These are phyloP conservation scores for Apeira syringaria DNA, from an alignment of 2,888 invertebrate genomes.

Conservation along the genomic window DNA sequence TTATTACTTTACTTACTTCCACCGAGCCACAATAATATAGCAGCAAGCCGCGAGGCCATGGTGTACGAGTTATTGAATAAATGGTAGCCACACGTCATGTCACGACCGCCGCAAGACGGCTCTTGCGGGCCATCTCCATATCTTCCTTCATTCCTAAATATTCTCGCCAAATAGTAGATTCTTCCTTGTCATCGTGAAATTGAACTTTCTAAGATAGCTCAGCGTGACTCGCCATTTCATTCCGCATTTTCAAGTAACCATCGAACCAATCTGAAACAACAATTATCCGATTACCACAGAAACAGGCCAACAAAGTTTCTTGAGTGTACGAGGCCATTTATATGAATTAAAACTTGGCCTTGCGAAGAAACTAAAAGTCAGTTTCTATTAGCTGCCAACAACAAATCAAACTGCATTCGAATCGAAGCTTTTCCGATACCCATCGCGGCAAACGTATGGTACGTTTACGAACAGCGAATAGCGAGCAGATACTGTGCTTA, in stretches of 20 bases:
- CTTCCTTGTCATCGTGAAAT: conserved; percentile 46
- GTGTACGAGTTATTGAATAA: conserved; percentile 39
- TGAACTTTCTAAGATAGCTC: conserved; percentile 40
- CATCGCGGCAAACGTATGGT: conserved; percentile 34
- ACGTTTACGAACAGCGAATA: conserved; percentile 35
- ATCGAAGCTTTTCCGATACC: conserved; percentile 15
- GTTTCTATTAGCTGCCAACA: too few relatives aligned
- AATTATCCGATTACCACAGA: conserved; percentile 24
- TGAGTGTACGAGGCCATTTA: conserved; percentile 27
- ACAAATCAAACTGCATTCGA: conserved; percentile 43
- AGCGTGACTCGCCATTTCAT: conserved; percentile 38
- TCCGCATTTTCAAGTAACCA: conserved; percentile 43
- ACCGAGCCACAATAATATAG: conserved; percentile 70
- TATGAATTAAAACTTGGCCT: conserved; percentile 40
- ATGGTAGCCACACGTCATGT: conserved; percentile 59
- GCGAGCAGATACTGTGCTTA: conserved; percentile 20
- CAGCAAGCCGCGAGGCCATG: conserved; percentile 69
- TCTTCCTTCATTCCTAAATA: conserved; percentile 62
- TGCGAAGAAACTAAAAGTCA: conserved; percentile 34
- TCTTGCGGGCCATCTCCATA: conserved; percentile 45
- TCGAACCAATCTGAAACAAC: conserved; percentile 59
- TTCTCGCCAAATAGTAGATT: conserved; percentile 46
- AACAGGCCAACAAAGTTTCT: conserved; percentile 28
- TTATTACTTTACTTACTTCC: conserved; percentile 72
- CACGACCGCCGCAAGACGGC: conserved; percentile 53